Evolutionary conservation across 2,113 vertebrate species (phyloP).

Genomic region (Antechinus flavipes): DNA sequence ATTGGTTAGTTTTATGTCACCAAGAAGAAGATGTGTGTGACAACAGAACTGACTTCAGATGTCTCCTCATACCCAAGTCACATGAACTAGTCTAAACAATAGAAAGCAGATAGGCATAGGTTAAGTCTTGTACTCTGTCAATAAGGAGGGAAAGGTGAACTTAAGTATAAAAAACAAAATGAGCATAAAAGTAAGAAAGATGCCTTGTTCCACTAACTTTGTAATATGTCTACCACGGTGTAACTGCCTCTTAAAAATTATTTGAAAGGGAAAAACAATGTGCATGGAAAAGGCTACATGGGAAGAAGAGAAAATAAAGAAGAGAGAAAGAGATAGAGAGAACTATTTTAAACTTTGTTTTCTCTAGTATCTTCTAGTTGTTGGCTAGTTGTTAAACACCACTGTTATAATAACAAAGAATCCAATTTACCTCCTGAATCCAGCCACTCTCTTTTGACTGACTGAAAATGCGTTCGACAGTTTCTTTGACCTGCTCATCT

Average conservation of each 20-base stretch:
- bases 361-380: slow-evolving; percentile 25
- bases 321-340: neutral
- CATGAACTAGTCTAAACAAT: slow-evolving; percentile 60
- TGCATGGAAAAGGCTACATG: slow-evolving; percentile 31
- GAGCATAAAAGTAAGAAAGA: slow-evolving; percentile 30
- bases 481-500: slow-evolving; percentile 88
- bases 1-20: slow-evolving; percentile 49
- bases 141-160: slow-evolving; percentile 15
- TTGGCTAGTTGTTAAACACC: neutral
- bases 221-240: neutral
- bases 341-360: slow-evolving; percentile 11
- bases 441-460: slow-evolving; percentile 82
- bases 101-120: slow-evolving; percentile 60
- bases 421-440: slow-evolving; percentile 86
- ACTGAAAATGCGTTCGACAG: slow-evolving; percentile 84
- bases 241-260: slow-evolving; percentile 25
- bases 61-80: slow-evolving; percentile 49
- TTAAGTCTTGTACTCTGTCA: slow-evolving; percentile 43
- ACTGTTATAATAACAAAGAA: neutral
- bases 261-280: slow-evolving; percentile 3
- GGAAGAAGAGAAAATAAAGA: slow-evolving; percentile 52
- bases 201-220: neutral
- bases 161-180: slow-evolving; percentile 27
- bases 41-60: slow-evolving; percentile 49
- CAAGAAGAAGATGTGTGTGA: slow-evolving; percentile 51